Base-by-base conservation (phyloP, 2,888 invertebrate species). In the Eupithecia centaureata region DNA sequence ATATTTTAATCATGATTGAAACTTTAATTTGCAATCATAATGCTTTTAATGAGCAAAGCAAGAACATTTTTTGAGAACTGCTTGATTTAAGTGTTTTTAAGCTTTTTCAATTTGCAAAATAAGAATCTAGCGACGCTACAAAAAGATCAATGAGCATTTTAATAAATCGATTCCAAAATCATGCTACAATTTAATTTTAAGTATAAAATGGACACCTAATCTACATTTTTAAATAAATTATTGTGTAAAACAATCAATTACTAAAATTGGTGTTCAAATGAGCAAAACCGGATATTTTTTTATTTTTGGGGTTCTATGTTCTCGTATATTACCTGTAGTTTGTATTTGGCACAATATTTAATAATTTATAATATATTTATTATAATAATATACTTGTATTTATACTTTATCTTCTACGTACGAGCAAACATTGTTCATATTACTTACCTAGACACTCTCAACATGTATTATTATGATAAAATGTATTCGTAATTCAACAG, bases 301-400 rank as follows among this genome's bases (percentile, higher is more conserved):
- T 69, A 66, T 61, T 73, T 60, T 71, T 80, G 83, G 86, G 82
- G 81, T 81, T 80, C 72, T 80, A 77, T 79, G 83, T 89, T 91
- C 88, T 80, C 79, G 73, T 74, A 68, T 15, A 28, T 79, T 82
- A 85, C 90, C 90, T 91, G 91, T 91, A 90, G 79, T 87, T 57
- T 86, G 84, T 78, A 79, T 79, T 92, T 91, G 91, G 91, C 91
- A 91, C 83, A 81, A 73, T 79, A 65, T 64, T n/a, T n/a, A n/a
- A n/a, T n/a, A n/a, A 28, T 42, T 61, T 51, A 7, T 82, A 79
- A 78, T 75, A 74, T 76, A 78, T n/a, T 56, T 77, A 74, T 68
- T 78, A 74, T 74, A 67, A 70, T 80, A 71, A 33, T 67, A 69
- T 28, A 74, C 74, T 73, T 73, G n/a, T n/a, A 78, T 78, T 77